Evolutionary conservation across 2,797 vertebrate genomes (phyloP).

Genomic region (Apodemus agrarius): DNA sequence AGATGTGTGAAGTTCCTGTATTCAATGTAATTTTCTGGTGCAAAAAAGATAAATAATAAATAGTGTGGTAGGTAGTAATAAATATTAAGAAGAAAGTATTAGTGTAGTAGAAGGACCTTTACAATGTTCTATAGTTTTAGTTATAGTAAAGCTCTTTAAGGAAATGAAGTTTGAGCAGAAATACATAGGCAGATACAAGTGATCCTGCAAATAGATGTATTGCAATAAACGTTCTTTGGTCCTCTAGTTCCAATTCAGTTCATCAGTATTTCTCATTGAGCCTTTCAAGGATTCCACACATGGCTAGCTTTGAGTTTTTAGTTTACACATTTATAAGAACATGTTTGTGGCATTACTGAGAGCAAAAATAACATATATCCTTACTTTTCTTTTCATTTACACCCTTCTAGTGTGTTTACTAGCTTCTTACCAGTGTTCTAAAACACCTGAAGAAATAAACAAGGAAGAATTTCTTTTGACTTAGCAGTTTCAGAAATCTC

Average conservation of each 20-base stretch:
- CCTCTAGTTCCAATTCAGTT: not conserved
- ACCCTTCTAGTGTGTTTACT: not conserved
- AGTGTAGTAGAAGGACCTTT: not conserved
- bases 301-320: not conserved
- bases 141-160: not conserved
- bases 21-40: not conserved
- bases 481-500: not conserved
- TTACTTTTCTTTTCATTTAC: not conserved
- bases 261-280: not conserved
- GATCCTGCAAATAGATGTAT: not conserved
- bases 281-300: not conserved
- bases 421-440: not conserved
- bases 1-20: not conserved
- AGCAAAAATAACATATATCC: not conserved
- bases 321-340: conserved; percentile 9
- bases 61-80: not conserved
- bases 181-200: not conserved
- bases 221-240: too few relatives aligned
- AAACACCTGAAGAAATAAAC: not conserved
- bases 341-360: not conserved
- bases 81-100: not conserved
- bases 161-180: not conserved
- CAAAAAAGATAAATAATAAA: not conserved
- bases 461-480: not conserved
- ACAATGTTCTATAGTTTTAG: not conserved